Conservation (phyloP, 2,113 vertebrate genomes). For the Octodon degus region DNA sequence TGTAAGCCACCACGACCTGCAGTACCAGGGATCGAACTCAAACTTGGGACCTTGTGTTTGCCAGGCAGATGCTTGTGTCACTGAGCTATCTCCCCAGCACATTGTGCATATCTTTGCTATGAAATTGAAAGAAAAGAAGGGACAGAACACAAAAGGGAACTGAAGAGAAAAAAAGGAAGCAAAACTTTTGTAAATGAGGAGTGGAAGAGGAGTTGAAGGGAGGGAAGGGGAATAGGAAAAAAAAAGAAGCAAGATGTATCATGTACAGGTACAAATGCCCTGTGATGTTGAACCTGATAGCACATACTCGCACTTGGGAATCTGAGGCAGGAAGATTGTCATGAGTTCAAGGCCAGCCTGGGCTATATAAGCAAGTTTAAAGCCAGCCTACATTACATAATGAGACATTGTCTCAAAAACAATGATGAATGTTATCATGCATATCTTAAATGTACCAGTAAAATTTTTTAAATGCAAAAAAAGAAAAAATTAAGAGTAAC, state of each 20-base stretch:
- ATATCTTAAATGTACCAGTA: neutral
- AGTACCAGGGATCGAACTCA: no score
- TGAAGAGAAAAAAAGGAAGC: neutral
- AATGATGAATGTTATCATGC: neutral
- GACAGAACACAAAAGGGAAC: neutral
- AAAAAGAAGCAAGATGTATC: neutral
- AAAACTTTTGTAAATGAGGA: neutral
- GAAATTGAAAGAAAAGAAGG: neutral
- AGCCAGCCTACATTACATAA: neutral
- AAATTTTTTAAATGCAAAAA: neutral
- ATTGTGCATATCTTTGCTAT: conserved; percentile 35
- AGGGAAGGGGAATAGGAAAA: neutral
- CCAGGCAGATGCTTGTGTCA: no score
- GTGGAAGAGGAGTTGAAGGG: neutral
- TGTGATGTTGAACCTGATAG: neutral
- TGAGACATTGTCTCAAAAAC: neutral
- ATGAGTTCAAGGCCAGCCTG: neutral
- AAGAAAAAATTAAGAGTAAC: no score
- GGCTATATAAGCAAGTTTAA: neutral
- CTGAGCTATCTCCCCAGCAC: no score
- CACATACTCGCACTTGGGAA: neutral
- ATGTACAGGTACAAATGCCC: neutral
- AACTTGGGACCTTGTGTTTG: no score
- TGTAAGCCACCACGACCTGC: no score
- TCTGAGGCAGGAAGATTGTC: neutral